Base-by-base conservation (phyloP, 2,888 invertebrate genomes). In the Catocala sponsa region DNA sequence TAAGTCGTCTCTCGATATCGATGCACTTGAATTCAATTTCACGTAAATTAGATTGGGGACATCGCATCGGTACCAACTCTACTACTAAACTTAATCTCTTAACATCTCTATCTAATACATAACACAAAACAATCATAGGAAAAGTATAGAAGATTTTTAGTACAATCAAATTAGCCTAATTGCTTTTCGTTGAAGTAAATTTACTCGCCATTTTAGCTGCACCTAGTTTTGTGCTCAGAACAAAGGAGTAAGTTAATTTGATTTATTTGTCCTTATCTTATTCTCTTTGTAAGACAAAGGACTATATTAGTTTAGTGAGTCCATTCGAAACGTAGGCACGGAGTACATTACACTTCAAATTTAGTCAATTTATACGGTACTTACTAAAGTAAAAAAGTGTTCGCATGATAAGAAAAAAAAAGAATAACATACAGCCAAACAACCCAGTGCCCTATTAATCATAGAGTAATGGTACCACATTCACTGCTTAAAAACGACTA, bases 401-500 rank as follows among this genome's bases (percentile, higher is more conserved):
- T 48, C 6, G 6, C 10, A 9, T 33, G 48, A 9, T 46, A 7
- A 15, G 15, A 46, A 7, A 46, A 7, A 46, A 46, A 46, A 33
- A 33, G 35, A 48, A 48, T 48, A 32, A n/a, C 32, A 47, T 9
- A 25, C 10, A 33, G 11, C 35, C 25, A 48, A 15, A 62, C 25
- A 25, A 61, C 53, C 32, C 44, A 52, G 44, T 49, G 32, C 5
- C 25, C 57, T 62, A 63, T 63, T 65, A 54, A 64, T 67, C 53
- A 65, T 10, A 6, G 15, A 41, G 47, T 66, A 74, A 69, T 65
- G 65, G 60, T 43, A 68, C 64, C n/a, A 43, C 63, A 67, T 70
- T 69, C 54, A 61, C 55, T 58, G 57, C 50, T 46, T 64, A 70
- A 72, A 59, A 70, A 69, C 64, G 59, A 63, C 62, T 44, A 55